Percentiles rank a stretch among this genome's conserved stretches.
Conservation (phyloP, 2,797 vertebrate species). For the Halcyon leucocephala region DNA sequence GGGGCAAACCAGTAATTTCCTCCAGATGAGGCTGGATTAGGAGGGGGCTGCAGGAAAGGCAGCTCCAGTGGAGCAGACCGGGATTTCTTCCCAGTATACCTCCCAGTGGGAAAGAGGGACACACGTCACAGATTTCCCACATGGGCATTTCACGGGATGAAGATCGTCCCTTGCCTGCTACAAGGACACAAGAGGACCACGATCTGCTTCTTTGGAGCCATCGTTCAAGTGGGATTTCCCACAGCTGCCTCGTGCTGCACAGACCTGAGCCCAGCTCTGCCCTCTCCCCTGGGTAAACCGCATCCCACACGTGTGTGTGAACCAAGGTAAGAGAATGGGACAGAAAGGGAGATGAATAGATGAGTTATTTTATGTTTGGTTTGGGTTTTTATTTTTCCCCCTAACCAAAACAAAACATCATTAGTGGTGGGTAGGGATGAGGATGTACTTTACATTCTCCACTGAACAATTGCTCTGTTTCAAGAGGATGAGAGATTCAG, state of each 20-base stretch:
- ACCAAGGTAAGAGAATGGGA: background rate
- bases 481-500: slow-evolving; percentile 22
- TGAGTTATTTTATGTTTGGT: no score
- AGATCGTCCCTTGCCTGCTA: background rate
- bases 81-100: background rate
- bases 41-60: background rate
- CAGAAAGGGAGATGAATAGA: background rate
- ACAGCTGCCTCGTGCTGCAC: rapidly evolving
- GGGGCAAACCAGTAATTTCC: slow-evolving; percentile 37
- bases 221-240: background rate
- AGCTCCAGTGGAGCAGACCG: background rate
- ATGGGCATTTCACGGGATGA: background rate
- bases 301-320: rapidly evolving
- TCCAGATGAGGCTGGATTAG: background rate
- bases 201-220: background rate
- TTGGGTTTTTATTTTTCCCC: background rate
- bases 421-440: rapidly evolving
- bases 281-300: background rate
- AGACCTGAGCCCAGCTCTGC: background rate
- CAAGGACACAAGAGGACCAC: background rate
- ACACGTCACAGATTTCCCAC: background rate
- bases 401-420: background rate
- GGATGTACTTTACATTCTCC: background rate
- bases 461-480: background rate
- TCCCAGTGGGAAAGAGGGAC: background rate